Base-by-base conservation (phyloP, 2,888 invertebrate genomes). In the Diabrotica balteata region DNA sequence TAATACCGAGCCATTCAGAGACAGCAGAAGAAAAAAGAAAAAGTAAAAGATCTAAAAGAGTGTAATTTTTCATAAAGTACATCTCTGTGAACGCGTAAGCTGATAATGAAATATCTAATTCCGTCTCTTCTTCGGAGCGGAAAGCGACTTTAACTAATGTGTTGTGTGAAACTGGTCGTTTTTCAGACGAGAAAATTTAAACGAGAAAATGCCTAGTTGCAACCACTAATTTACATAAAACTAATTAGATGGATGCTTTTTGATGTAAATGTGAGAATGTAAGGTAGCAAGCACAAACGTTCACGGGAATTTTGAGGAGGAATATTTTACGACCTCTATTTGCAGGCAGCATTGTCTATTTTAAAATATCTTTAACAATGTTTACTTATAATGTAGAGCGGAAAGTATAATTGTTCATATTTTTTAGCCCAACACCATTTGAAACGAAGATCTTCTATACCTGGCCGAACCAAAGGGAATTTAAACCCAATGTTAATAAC, bases 61-160 rank as follows among this genome's bases (percentile, higher is more conserved):
- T 32, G 47, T 47, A 10, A 47, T n/a, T 2, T 43, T 32, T 46
- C 10, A 9, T 9, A 22, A 4, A 59, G 22, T n/a, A 10, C 47
- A 10, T n/a, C 47, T 32, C 49, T 8, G 47, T 22, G 22, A 17
- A 76, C 66, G 49, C 47, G 63, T 59, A 59, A 68, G 62, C 63
- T 66, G 70, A 68, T 69, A 68, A 70, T 68, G 67, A 65, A 71
- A 67, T 63, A 67, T 69, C 67, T 67, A 67, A 69, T 71, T 67
- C 57, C 57, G 17, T 11, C 59, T 59, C 42, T 50, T 50, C 61
- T 67, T 63, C 46, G 46, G 62, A 17, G 42, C 47, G 22, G 49
- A 59, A 58, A 49, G 53, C 44, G 53, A 59, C 62, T 63, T 54
- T 32, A 63, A 63, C 62, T 59, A 67, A 67, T 63, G 59, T 54